phyloP scores from a whole-genome alignment of 2,113 vertebrate genomes.

The Phrynosoma blainvillii region DNA sequence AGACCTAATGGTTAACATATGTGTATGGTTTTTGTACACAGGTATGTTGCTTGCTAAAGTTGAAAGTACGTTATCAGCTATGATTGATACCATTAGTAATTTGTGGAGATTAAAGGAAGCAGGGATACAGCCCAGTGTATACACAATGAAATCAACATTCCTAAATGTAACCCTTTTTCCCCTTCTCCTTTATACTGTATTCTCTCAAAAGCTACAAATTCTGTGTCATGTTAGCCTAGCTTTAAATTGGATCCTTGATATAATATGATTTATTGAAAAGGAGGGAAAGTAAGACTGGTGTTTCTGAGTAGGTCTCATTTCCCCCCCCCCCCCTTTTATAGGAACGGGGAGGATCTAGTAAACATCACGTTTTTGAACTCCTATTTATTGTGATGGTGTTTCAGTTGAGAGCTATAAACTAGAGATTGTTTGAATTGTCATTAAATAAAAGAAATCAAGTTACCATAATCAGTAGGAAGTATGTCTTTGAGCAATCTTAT shows the following conservation, averaged over 20 bases:
- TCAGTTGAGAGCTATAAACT: neutral
- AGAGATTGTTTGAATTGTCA: neutral
- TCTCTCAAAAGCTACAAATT: neutral
- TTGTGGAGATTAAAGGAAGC: neutral
- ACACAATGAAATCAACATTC: slow-evolving; percentile 1
- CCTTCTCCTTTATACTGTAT: neutral
- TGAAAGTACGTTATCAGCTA: slow-evolving; percentile 8
- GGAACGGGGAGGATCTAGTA: too few species aligned
- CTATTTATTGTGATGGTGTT: neutral
- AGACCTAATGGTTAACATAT: slow-evolving; percentile 64
- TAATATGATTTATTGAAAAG: neutral
- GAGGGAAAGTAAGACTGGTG: neutral
- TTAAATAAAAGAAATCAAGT: neutral
- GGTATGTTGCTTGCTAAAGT: slow-evolving; percentile 46
- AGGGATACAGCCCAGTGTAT: too few species aligned
- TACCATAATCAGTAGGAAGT: neutral
- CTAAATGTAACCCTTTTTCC: neutral
- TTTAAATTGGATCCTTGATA: neutral
- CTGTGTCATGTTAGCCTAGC: neutral
- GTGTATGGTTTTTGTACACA: slow-evolving; percentile 46
- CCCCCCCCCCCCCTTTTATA: neutral
- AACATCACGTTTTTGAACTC: neutral
- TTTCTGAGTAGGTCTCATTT: neutral
- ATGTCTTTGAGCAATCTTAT: neutral
- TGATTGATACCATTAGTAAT: neutral